phyloP scores from a whole-genome alignment of 2,113 vertebrate species.

The Thomomys bottae region DNA sequence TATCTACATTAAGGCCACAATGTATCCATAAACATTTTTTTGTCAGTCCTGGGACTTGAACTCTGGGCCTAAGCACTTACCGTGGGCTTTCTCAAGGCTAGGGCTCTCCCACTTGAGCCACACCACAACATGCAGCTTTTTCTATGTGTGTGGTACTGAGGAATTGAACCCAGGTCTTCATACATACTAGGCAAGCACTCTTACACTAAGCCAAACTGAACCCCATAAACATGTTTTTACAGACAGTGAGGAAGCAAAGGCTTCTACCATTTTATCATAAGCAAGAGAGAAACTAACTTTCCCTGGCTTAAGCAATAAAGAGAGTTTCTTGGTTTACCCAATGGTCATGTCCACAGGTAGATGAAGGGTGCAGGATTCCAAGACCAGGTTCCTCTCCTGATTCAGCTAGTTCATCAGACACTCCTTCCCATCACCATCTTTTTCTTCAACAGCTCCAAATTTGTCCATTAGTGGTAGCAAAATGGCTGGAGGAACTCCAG shows the following conservation, averaged over 20 bases:
- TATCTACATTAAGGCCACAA: not conserved
- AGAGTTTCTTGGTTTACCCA: conserved; percentile 14
- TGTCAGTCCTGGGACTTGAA: too few species aligned
- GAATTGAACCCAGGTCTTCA: too few species aligned
- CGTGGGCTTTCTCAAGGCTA: too few species aligned
- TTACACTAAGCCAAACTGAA: too few species aligned
- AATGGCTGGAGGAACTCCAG: not conserved
- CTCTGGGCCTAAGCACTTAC: too few species aligned
- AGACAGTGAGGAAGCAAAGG: not conserved
- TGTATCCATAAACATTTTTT: not conserved
- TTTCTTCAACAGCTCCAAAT: too few species aligned
- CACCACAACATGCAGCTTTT: too few species aligned
- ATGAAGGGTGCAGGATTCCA: not conserved
- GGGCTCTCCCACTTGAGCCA: too few species aligned
- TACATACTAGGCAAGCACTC: too few species aligned
- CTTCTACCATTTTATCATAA: conserved; percentile 26
- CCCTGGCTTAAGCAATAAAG: not conserved
- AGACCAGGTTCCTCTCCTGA: not conserved
- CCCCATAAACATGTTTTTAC: not conserved
- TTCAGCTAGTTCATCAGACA: not conserved
- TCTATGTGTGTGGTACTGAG: too few species aligned
- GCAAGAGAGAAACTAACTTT: not conserved
- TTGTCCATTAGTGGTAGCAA: too few species aligned
- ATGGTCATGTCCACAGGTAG: not conserved
- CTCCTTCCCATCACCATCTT: not conserved